Evolutionary conservation across 2,797 vertebrate species (phyloP).

Genomic region (Eulemur rubriventer): DNA sequence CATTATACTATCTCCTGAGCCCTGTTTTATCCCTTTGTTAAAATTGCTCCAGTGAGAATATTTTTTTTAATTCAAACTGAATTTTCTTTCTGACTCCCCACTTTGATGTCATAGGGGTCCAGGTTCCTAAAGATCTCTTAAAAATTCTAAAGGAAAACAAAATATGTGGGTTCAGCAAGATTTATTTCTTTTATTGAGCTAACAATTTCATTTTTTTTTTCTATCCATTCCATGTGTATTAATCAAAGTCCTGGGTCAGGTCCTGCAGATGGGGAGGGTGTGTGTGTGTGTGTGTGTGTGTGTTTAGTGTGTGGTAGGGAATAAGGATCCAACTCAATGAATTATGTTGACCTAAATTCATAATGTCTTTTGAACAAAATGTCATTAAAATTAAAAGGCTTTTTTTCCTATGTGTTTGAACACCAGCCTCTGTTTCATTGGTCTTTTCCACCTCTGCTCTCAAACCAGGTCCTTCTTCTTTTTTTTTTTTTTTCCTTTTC

Average conservation of each 20-base stretch:
- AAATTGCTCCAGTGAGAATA: constrained; percentile 60
- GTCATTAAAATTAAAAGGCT: neutral
- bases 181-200: neutral
- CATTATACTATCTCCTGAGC: constrained; percentile 73
- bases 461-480: neutral
- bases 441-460: neutral
- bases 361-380: neutral
- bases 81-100: constrained; percentile 60
- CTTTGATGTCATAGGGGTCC: constrained; percentile 50
- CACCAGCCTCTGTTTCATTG: neutral
- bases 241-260: neutral
- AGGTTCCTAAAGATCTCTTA: constrained; percentile 52
- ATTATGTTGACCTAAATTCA: neutral
- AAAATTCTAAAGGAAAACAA: constrained; percentile 39
- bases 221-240: neutral
- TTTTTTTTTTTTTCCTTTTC: neutral
- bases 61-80: constrained; percentile 74
- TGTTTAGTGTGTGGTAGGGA: neutral
- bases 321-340: neutral
- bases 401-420: neutral
- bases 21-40: constrained; percentile 74
- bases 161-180: constrained; percentile 14
- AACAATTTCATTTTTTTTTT: neutral
- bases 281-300: neutral
- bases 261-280: neutral